Conservation (phyloP, 2,888 invertebrate species). For the Stenolophus ochropezus region DNA sequence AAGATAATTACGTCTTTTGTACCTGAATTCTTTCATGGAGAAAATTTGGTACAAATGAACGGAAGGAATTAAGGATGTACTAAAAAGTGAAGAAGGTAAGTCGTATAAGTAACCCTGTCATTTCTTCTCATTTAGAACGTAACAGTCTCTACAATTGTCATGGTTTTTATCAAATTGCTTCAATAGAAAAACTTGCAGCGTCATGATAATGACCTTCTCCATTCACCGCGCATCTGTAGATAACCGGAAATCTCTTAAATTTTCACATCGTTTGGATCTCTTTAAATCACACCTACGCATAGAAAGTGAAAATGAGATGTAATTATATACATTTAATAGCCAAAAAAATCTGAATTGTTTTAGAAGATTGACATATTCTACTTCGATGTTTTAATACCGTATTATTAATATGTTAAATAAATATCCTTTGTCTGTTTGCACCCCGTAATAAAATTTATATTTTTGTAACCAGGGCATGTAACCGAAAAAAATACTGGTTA, state of each 20-base stretch:
- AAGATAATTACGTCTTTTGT: slow-evolving; percentile 42
- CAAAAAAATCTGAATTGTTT: too few relatives aligned
- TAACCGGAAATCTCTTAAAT: not conserved
- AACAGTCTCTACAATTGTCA: not conserved
- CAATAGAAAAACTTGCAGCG: not conserved
- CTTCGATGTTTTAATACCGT: too few relatives aligned
- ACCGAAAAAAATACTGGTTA: too few relatives aligned
- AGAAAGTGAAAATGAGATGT: too few relatives aligned
- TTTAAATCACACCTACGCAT: not conserved
- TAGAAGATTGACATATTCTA: too few relatives aligned
- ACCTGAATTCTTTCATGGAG: slow-evolving; percentile 27
- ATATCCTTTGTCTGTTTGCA: too few relatives aligned
- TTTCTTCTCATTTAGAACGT: not conserved
- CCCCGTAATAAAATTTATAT: too few relatives aligned
- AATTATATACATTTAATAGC: too few relatives aligned
- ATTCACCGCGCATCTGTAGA: not conserved
- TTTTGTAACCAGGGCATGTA: too few relatives aligned
- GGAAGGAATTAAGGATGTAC: slow-evolving; percentile 12
- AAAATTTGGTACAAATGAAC: slow-evolving; percentile 21
- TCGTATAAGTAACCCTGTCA: not conserved
- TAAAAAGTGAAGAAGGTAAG: slow-evolving; percentile 7
- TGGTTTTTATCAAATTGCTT: not conserved
- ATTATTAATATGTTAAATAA: too few relatives aligned
- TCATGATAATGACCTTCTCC: not conserved
- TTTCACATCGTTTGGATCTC: not conserved